Base-by-base conservation (phyloP, 2,888 invertebrate genomes). In the Drosophila affinis region DNA sequence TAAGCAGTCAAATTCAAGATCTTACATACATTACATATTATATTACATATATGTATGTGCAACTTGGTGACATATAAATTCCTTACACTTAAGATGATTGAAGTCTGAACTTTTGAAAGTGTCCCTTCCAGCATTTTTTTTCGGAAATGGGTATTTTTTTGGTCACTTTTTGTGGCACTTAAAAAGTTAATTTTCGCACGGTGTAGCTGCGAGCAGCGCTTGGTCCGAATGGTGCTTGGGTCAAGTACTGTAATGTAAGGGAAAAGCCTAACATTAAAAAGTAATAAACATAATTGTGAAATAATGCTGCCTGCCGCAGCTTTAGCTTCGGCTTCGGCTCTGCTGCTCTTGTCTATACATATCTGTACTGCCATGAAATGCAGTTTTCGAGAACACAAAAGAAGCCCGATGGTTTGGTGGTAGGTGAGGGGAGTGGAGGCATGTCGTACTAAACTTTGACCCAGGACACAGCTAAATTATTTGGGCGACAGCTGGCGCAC, bases 211-310 rank as follows among this genome's bases (percentile, higher is more conserved):
- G 7, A 1, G 39, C 39, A 39, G n/a, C 44, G 69, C 46, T 47
- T 45, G 54, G 45, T 32, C 48, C 48, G 60, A 62, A 27, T 55
- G 56, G 10, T 21, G 17, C 24, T 49, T 18, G 48, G 59, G 12
- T 51, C 58, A 64, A 48, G 73, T 63, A 49, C 34, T 53, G 62
- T 62, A 57, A 71, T 53, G 62, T 62, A 57, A 71, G 65, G 75
- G 44, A 49, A 55, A 60, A 48, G 69, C 65, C 76, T 69, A 65
- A 72, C 85, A 82, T 82, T 82, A 82, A 84, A 82, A 87, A 81
- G 79, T 84, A 82, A 87, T 82, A 84, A 82, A 75, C 85, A 87
- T 87, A 87, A 82, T 82, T 82, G 81, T 82, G 69, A 84, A 81
- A 84, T 71, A 79, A 79, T 62, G 62, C 72, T 32, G 39, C 39